Base-by-base conservation (phyloP, 2,888 invertebrate species). In the Pheosia gnoma region DNA sequence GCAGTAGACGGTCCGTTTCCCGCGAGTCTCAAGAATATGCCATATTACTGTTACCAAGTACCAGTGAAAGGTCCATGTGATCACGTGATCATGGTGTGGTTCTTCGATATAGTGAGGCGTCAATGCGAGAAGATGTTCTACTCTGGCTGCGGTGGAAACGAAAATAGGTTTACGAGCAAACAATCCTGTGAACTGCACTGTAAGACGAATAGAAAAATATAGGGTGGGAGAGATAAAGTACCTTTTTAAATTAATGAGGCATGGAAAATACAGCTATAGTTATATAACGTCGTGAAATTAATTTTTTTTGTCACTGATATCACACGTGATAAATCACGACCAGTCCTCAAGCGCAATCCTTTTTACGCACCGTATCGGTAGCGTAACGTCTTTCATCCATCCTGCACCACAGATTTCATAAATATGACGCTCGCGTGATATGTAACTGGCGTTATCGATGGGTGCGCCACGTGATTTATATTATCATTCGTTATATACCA, bases 81-180 rank as follows among this genome's bases (percentile, higher is more conserved):
- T 13, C 68, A 74, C 0, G 79, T 85, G 78, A 77, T 76, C 65
- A 63, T 84, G 61, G 82, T 83, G 1, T 93, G 89, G 84, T 93
- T 90, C 81, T 92, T 74, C 74, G 93, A 93, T 65, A 57, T 92
- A 1, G 81, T 91, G 7, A 78, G 87, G 63, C 80, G 92, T 43
- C 72, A 81, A 61, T 93, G 93, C 66, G 83, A 86, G 85, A 86
- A 85, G 5, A 90, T 93, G 89, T 80, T 89, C 63, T 93, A 91
- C 67, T 92, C 93, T 0, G 93, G 93, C 0, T 93, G 93, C 63
- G 92, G 93, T 0, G 93, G 93, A 13, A 93, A 93, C 60, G 90
- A 90, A 62, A 93, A 93, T 67, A 81, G 86, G 70, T 93, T 92
- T 62, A 39, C 59, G 0, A 81, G 68, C 49, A 70, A 83, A 68